Evolutionary conservation across 2,888 invertebrate genomes (phyloP).

Genomic region (Cloeon dipterum): DNA sequence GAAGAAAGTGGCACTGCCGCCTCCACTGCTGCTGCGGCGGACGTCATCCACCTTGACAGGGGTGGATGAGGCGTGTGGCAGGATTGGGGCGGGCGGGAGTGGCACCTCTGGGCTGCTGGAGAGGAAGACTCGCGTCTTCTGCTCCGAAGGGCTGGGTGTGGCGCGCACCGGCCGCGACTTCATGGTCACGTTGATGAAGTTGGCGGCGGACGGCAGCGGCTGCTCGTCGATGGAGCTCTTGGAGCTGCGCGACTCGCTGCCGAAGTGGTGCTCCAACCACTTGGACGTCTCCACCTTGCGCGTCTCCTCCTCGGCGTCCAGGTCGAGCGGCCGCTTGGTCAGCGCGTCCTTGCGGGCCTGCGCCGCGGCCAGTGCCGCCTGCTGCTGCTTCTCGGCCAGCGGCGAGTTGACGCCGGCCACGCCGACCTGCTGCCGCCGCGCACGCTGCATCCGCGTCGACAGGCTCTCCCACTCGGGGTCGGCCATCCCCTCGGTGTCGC

Average conservation of each 20-base stretch:
- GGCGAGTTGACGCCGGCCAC: slow-evolving; percentile 10
- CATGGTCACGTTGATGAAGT: slow-evolving; percentile 54
- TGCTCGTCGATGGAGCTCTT: slow-evolving; percentile 40
- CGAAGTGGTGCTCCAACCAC: slow-evolving; percentile 80
- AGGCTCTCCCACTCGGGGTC: slow-evolving; percentile 57
- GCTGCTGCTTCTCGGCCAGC: slow-evolving; percentile 5
- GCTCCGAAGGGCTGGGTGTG: slow-evolving; percentile 1
- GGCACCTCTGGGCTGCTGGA: slow-evolving; percentile 27
- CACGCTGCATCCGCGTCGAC: slow-evolving; percentile 47
- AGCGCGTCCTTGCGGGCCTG: slow-evolving; percentile 57
- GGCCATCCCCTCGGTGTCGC: slow-evolving; percentile 36
- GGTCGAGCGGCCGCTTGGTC: slow-evolving; percentile 58
- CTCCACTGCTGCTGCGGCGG: neutral
- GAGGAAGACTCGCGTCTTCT: slow-evolving; percentile 15
- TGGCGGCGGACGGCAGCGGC: slow-evolving; percentile 23
- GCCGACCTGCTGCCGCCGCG: slow-evolving; percentile 22
- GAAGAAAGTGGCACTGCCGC: neutral
- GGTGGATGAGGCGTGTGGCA: neutral
- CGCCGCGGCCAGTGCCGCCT: slow-evolving; percentile 14
- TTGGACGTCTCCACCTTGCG: slow-evolving; percentile 74
- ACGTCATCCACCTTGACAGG: neutral
- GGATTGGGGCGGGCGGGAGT: slow-evolving; percentile 7
- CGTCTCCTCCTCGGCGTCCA: slow-evolving; percentile 72
- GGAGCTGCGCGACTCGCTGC: slow-evolving; percentile 61
- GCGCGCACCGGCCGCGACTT: slow-evolving; percentile 30